Base-by-base conservation (phyloP, 2,113 vertebrate species). In the Oxyruncus cristatus region DNA sequence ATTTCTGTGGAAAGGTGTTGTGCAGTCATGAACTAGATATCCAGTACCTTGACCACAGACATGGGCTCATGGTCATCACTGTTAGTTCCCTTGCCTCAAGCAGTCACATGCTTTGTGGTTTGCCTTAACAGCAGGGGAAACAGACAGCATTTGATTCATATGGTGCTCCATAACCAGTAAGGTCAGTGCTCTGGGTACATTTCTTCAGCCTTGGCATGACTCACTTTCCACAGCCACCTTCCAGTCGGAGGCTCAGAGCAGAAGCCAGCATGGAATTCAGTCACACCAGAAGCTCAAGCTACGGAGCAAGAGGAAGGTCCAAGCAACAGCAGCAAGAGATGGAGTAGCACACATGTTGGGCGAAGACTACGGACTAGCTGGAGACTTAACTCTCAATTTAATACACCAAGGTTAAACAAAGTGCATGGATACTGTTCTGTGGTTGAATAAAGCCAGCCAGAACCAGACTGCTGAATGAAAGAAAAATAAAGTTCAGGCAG, bases 371-470 rank as follows among this genome's bases (percentile, higher is more conserved):
- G n/a, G 85, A 86, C 89, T 56, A 95, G 92, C 83, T 95, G 95
- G 92, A 96, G 88, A 63, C 88, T 85, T 94, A 92, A 93, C 82
- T 95, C 81, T 77, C 85, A 88, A 84, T 96, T 96, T 93, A 67
- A 93, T 78, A 87, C 61, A 74, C 85, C 82, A 35, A 93, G 95
- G 96, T 97, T 96, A 97, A 95, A 95, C 92, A 94, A 95, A 97
- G 93, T 96, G 96, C 96, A 95, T 23, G 93, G 86, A 96, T 94
- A 92, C 80, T 95, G 92, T 95, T 96, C 83, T 93, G 92, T 92
- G 96, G 95, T 94, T 94, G 91, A 91, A 95, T 46, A 62, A 84
- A 96, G 72, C 88, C 95, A 87, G 95, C 90, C 93, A 96, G 96
- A 96, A 92, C 82, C 83, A 94, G 93, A 92, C 76, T 93, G 85